Percentiles rank a stretch among this genome's conserved stretches.
phyloP scores from a whole-genome alignment of 2,888 invertebrate genomes.

The Tanypteryx hageni region DNA sequence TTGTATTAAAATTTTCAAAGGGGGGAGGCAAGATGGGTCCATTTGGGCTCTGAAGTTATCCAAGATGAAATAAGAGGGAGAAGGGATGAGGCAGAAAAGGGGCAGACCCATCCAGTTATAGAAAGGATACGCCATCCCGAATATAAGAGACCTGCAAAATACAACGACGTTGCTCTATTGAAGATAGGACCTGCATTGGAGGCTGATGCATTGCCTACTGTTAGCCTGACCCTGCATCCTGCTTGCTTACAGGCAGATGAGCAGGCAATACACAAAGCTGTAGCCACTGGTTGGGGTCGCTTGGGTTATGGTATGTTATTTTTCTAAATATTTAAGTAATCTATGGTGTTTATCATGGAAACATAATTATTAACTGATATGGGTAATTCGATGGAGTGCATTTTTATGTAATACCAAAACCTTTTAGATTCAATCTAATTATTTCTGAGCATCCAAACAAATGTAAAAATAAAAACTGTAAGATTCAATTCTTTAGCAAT shows the following conservation, averaged over 20 bases:
- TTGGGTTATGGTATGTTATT: no score
- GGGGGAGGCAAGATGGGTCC: neutral
- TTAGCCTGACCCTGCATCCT: neutral
- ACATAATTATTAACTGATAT: no score
- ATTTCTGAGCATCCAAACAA: no score
- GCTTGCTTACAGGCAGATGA: neutral
- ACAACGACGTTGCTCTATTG: constrained; percentile 2
- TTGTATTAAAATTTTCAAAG: neutral
- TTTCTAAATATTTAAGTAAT: no score
- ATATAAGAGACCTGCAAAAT: neutral
- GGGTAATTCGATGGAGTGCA: no score
- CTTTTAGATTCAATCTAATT: no score
- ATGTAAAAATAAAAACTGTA: no score
- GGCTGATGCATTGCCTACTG: neutral
- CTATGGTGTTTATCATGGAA: no score
- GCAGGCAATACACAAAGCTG: no score
- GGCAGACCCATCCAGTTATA: neutral
- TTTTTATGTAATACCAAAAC: no score
- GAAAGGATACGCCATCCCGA: neutral
- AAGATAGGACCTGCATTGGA: neutral
- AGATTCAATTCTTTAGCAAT: no score
- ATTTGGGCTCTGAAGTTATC: neutral
- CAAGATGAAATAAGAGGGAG: neutral
- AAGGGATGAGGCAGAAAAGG: neutral
- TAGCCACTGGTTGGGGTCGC: no score